Evolutionary conservation across 2,113 vertebrate genomes (phyloP), one percentile per base, ranked within the genome.

Genomic region (Bagarius yarrelli): DNA sequence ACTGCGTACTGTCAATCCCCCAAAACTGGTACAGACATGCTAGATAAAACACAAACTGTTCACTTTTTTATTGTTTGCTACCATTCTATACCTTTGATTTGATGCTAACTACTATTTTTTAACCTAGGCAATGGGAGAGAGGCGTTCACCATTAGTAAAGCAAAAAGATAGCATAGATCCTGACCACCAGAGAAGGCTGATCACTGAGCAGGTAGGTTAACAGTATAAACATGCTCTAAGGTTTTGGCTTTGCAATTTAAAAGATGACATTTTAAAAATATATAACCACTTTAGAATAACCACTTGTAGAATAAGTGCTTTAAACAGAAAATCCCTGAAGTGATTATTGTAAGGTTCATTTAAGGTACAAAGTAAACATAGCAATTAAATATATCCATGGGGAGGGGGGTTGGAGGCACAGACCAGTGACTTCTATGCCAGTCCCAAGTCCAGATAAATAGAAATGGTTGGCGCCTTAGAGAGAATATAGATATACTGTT

Each of bases 191-290:
- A 92, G 90, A 77, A 92, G 85, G 66, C 84, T 91, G 85, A 91
- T 95, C 59, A 92, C 91, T 13, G 92, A 94, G 83, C 93, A 94
- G 93, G 93, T 94, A 18, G 23, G 32, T 50, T 18, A 27, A 77
- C 14, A 56, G 2, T 27, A 34, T 25, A 72, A 72, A 25, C n/a
- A 60, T n/a, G 16, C 23, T 6, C 16, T 16, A 11, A 47, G 34
- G n/a, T 47, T 30, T 80, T 40, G 23, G 13, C 63, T 50, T 27
- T 67, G 32, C 25, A 59, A 52, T 44, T 21, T 18, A 64, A 9
- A 57, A 14, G 19, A 40, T 44, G 32, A 3, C 6, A 6, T 30
- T 21, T 72, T 5, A 72, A 30, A 21, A 30, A 52, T n/a, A 50
- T 27, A 27, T 52, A 18, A 70, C 6, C 21, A 16, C 23, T 25